Base-by-base conservation (phyloP, 2,797 vertebrate genomes). In the Amazona ochrocephala region DNA sequence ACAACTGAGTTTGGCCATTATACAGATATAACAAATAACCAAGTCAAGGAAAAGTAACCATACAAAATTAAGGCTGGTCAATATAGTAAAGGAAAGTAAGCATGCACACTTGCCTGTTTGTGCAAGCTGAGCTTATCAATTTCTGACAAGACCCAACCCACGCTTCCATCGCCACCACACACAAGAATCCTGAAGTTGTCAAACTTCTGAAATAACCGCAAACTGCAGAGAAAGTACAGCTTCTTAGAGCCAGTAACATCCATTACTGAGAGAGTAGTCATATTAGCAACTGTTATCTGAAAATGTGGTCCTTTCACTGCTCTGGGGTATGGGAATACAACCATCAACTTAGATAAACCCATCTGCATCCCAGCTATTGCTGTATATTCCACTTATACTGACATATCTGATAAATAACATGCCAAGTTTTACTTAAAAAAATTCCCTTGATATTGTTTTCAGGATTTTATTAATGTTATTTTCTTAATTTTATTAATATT, bases 111-210 rank as follows among this genome's bases (percentile, higher is more conserved):
- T 97, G 93, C 99, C 99, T 99, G 99, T 97, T 99, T 99, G 97
- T 99, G 99, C 70, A 99, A 98, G 95, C 97, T 99, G 96, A 99
- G 98, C 66, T 99, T 99, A 98, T 99, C 99, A 20, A 99, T 99
- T 98, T 99, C 99, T 37, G 99, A 99, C 84, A 99, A 98, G 73
- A 99, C 99, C 99, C 99, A 99, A 75, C 99, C 99, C 58, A 99
- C 99, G 3, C 99, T 99, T 84, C 99, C 99, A 71, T 99, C 99
- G 4, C 99, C 99, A 22, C 99, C 99, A 81, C 99, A 99, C 50
- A 99, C 99, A 58, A 99, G 98, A 94, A 99, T 99, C 92, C 99
- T 98, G 97, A 99, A 99, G 97, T 99, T 99, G 97, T 99, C 99
- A 90, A 99, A 99, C 97, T 99, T 99, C 97, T 99, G 99, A 97